These are phyloP conservation scores for Flexamia atlantica DNA, from an alignment of 2,888 invertebrate genomes.

Conservation along the genomic window DNA sequence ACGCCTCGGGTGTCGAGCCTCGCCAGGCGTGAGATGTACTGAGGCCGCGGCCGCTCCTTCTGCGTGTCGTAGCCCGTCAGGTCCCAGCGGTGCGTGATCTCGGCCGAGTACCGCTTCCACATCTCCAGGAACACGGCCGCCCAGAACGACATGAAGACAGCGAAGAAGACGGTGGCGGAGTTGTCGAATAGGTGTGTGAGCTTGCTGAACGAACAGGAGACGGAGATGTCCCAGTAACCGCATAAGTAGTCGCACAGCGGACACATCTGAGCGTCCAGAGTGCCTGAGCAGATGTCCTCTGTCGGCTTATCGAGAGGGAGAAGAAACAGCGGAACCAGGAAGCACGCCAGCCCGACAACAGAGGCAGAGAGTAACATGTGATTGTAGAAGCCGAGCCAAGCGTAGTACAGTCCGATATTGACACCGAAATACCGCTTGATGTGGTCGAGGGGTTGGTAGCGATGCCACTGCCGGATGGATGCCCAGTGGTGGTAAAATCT, in stretches of 20 bases:
- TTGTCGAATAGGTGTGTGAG: slow-evolving; percentile 77
- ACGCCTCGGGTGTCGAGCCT: too few relatives aligned
- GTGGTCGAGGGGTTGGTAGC: slow-evolving; percentile 79
- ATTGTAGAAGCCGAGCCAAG: slow-evolving; percentile 80
- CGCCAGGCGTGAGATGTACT: neutral
- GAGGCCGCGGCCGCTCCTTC: slow-evolving; percentile 88
- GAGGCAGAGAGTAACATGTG: slow-evolving; percentile 78
- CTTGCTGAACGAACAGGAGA: neutral
- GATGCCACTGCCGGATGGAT: slow-evolving; percentile 77
- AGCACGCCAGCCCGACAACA: neutral
- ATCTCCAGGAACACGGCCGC: slow-evolving; percentile 95
- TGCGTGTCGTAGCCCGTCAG: slow-evolving; percentile 93
- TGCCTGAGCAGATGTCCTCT: neutral
- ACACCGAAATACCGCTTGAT: slow-evolving; percentile 79
- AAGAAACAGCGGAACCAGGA: neutral
- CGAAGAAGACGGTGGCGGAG: slow-evolving; percentile 77
- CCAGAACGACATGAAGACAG: slow-evolving; percentile 78
- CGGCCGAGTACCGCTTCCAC: slow-evolving; percentile 97
- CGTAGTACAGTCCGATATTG: too few relatives aligned
- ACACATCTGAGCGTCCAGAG: neutral
- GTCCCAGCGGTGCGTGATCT: slow-evolving; percentile 98
- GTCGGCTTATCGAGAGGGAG: neutral
- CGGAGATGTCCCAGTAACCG: neutral
- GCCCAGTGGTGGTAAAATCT: slow-evolving; percentile 78
- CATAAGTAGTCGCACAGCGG: neutral